Conservation (phyloP, 2,888 invertebrate species). For the Euzophera pinguis region DNA sequence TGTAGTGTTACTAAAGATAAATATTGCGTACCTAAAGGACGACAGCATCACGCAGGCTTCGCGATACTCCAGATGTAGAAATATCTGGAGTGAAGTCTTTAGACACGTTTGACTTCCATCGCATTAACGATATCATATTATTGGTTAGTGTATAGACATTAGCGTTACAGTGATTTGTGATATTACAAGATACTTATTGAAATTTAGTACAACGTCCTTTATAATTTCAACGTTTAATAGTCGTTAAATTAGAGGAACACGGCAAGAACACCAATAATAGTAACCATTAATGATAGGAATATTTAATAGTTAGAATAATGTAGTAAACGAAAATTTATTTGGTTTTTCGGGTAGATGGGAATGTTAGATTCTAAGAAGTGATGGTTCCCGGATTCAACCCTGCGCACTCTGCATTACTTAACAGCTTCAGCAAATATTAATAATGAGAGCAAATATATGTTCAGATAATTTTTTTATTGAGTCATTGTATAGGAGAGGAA, state of each 20-base stretch:
- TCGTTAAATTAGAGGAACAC: conserved; percentile 66
- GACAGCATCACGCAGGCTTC: conserved; percentile 7
- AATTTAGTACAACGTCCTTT: conserved; percentile 71
- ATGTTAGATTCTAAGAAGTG: conserved; percentile 11
- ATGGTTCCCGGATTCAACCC: conserved; percentile 16
- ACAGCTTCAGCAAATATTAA: not conserved
- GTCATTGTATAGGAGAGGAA: not conserved
- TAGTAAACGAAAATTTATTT: conserved; percentile 20
- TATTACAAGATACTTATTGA: conserved; percentile 73
- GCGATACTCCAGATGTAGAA: not conserved
- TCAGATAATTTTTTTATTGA: not conserved
- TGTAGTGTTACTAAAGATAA: conserved; percentile 34
- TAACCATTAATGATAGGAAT: conserved; percentile 42
- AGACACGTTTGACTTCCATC: conserved; percentile 43
- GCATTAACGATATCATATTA: conserved; percentile 47
- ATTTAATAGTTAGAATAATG: conserved; percentile 36
- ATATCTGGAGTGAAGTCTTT: conserved; percentile 16
- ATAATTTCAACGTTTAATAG: conserved; percentile 62
- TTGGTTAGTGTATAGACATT: conserved; percentile 59
- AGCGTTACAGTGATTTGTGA: conserved; percentile 75
- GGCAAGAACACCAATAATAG: conserved; percentile 74
- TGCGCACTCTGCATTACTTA: not conserved
- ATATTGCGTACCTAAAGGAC: conserved; percentile 14
- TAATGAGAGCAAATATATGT: not conserved
- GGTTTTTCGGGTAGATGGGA: conserved; percentile 17